Evolutionary conservation across 64 coral and sea anemone genomes (phyloP).

Genomic region (Montipora sp.): DNA sequence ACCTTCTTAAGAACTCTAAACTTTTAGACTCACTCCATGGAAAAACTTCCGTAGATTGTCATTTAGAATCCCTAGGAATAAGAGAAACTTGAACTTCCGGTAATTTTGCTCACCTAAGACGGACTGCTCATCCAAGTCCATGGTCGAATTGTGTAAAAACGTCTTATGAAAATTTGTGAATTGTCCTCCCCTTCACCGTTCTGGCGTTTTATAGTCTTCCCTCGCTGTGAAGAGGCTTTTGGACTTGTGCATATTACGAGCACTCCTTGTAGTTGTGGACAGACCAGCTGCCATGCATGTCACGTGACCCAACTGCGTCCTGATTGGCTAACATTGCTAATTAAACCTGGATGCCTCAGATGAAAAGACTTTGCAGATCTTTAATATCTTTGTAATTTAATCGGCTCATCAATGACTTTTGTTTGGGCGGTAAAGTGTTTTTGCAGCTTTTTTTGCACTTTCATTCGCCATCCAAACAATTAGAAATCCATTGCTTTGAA

Average conservation of each 20-base stretch:
- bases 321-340: constrained; percentile 73
- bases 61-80: constrained; percentile 4
- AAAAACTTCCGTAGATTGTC: constrained; percentile 50
- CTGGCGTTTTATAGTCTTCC: constrained; percentile 86
- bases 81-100: neutral
- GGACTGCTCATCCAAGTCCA: constrained; percentile 23
- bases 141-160: neutral
- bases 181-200: constrained; percentile 9
- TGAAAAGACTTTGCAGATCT: constrained; percentile 79
- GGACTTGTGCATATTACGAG: constrained; percentile 52
- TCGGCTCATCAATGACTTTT: constrained; percentile 97
- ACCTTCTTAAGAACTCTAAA: constrained; percentile 72
- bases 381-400: constrained; percentile 80
- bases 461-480: constrained; percentile 90
- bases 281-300: constrained; percentile 76
- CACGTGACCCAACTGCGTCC: constrained; percentile 65
- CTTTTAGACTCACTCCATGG: constrained; percentile 22
- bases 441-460: constrained; percentile 97
- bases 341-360: constrained; percentile 77
- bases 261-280: constrained; percentile 76
- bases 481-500: constrained; percentile 81
- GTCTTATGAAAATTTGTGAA: constrained; percentile 49
- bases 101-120: neutral
- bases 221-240: constrained; percentile 77
- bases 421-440: constrained; percentile 94